A percentile compares a stretch with the other conserved stretches of the same genome.
Evolutionary conservation across 2,888 invertebrate species (phyloP).

Genomic region (Tillus elongatus): DNA sequence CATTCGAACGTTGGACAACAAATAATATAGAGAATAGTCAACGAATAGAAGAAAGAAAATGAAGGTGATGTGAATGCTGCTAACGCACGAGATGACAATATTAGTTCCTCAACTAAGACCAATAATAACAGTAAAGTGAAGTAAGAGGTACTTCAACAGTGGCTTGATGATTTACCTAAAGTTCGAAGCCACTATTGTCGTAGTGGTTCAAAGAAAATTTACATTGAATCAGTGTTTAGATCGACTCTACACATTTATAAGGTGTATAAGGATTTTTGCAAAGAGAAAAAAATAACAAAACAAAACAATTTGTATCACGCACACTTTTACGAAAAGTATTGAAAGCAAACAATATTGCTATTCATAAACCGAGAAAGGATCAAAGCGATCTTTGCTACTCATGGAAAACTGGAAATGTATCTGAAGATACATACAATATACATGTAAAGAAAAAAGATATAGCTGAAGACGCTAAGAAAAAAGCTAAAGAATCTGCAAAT

Average conservation of each 20-base stretch:
- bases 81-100: no score
- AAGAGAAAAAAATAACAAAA: not conserved
- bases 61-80: no score
- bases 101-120: no score
- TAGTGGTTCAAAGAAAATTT: not conserved
- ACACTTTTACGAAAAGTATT: no score
- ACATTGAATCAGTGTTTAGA: not conserved
- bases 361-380: not conserved
- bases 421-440: not conserved
- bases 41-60: no score
- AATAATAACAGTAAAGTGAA: no score
- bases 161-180: slow-evolving; percentile 1
- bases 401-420: not conserved
- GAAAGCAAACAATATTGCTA: not conserved
- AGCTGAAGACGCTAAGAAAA: no score
- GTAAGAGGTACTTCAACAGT: no score
- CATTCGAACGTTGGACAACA: no score
- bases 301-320: not conserved
- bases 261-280: not conserved
- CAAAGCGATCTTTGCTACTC: not conserved
- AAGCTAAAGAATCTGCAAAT: not conserved
- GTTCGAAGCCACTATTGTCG: not conserved
- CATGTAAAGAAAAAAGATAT: not conserved
- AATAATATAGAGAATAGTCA: no score
- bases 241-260: not conserved